A percentile compares a stretch with the other conserved stretches of the same genome.
phyloP scores from a whole-genome alignment of 2,888 invertebrate species.

The Luffia ferchaultella region DNA sequence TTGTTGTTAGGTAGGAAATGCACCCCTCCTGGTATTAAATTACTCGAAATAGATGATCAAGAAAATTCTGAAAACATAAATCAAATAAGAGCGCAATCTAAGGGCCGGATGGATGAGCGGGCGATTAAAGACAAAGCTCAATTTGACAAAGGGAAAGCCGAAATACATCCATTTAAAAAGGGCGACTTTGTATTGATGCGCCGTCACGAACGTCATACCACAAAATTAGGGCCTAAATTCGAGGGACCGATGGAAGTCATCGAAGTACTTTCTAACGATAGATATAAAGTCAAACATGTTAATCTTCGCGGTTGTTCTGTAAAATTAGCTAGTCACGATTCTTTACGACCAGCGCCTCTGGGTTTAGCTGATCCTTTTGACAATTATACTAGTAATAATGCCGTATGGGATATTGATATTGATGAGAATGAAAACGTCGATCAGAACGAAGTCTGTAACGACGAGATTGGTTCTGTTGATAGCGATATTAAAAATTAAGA shows the following conservation, averaged over 20 bases:
- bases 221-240: slow-evolving; percentile 17
- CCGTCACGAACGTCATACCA: slow-evolving; percentile 16
- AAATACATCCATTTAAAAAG: slow-evolving; percentile 8
- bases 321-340: neutral
- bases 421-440: too few species aligned
- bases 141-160: slow-evolving; percentile 13
- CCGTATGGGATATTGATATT: too few species aligned
- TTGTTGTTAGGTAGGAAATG: slow-evolving; percentile 15
- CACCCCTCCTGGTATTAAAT: slow-evolving; percentile 13
- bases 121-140: slow-evolving; percentile 12
- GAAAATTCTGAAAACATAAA: slow-evolving; percentile 4
- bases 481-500: too few species aligned
- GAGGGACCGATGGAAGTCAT: slow-evolving; percentile 15
- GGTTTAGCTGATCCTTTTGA: neutral
- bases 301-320: neutral
- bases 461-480: too few species aligned
- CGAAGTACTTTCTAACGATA: slow-evolving; percentile 14
- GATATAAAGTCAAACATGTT: slow-evolving; percentile 7
- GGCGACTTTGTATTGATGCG: slow-evolving; percentile 17
- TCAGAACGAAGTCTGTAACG: too few species aligned
- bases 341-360: neutral
- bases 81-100: slow-evolving; percentile 11
- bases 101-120: slow-evolving; percentile 3
- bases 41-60: slow-evolving; percentile 4
- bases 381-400: neutral